Conservation (phyloP, 2,113 vertebrate species). For the Malurus melanocephalus region DNA sequence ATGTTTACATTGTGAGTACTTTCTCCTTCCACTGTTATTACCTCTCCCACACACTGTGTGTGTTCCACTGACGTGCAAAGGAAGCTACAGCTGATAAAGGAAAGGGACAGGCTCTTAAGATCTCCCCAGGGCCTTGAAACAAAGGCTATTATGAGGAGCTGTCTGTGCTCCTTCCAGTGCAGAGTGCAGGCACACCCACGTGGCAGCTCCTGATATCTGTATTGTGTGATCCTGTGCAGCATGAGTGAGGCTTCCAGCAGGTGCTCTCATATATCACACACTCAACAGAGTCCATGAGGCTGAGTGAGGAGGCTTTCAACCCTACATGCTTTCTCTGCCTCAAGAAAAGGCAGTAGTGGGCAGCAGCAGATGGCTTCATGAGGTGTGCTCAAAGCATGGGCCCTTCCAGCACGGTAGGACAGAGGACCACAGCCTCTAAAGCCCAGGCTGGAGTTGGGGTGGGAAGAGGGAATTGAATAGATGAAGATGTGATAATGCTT, state of each 20-base stretch:
- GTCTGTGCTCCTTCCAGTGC: not conserved
- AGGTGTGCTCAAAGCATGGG: not conserved
- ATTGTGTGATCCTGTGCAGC: not conserved
- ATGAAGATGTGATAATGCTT: not conserved
- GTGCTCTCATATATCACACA: fast-evolving
- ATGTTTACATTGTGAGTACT: not conserved
- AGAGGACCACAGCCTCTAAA: not conserved
- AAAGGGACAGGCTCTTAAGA: not conserved
- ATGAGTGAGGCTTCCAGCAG: not conserved
- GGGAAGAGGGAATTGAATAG: not conserved
- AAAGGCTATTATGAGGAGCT: constrained; percentile 10
- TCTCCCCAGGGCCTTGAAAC: constrained; percentile 1
- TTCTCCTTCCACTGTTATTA: constrained; percentile 29
- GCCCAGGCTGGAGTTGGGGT: not conserved
- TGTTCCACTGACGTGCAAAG: constrained; percentile 11
- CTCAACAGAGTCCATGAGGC: not conserved
- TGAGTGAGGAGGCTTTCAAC: constrained; percentile 5
- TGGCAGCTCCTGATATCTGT: not conserved
- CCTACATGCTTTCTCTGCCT: not conserved
- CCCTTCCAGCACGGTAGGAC: not conserved
- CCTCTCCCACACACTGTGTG: constrained; percentile 13
- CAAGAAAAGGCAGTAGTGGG: not conserved
- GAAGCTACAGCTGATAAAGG: constrained; percentile 19
- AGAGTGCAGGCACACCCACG: not conserved
- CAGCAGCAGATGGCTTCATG: not conserved